phyloP scores from a whole-genome alignment of 2,113 vertebrate genomes.

The Zosterops hypoxanthus region DNA sequence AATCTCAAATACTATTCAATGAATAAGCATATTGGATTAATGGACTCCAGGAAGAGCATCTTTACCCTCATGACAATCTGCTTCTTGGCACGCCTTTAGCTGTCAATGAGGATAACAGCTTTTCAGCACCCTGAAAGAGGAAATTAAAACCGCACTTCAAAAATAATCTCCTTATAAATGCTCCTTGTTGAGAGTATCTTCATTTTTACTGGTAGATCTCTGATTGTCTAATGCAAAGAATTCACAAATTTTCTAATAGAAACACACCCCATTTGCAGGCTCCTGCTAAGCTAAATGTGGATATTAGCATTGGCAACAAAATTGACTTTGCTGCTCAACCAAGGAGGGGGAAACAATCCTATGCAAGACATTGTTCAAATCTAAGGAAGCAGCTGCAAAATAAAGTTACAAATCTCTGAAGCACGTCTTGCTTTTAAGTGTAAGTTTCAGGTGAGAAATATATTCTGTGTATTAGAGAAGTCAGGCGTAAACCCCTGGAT shows the following conservation, averaged over 20 bases:
- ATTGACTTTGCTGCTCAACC: background rate
- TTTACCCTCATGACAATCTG: background rate
- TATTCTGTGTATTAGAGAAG: background rate
- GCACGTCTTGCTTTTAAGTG: background rate
- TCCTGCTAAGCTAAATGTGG: background rate
- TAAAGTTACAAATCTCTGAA: background rate
- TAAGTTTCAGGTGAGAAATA: background rate
- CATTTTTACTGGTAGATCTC: background rate
- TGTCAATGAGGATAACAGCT: background rate
- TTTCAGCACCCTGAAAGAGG: background rate
- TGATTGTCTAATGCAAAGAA: background rate
- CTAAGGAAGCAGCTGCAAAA: background rate
- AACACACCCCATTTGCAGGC: background rate
- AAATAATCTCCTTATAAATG: background rate
- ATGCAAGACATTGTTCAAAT: background rate
- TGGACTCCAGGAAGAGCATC: background rate
- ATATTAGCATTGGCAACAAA: background rate
- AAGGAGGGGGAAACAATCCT: background rate
- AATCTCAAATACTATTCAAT: background rate
- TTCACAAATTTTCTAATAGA: background rate
- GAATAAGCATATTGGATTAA: background rate
- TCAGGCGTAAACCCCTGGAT: rapidly evolving
- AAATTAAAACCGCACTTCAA: background rate
- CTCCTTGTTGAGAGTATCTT: background rate
- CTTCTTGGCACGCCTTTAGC: background rate